phyloP scores from a whole-genome alignment of 1,140 invertebrate genomes.

The Nasonia vitripennis region DNA sequence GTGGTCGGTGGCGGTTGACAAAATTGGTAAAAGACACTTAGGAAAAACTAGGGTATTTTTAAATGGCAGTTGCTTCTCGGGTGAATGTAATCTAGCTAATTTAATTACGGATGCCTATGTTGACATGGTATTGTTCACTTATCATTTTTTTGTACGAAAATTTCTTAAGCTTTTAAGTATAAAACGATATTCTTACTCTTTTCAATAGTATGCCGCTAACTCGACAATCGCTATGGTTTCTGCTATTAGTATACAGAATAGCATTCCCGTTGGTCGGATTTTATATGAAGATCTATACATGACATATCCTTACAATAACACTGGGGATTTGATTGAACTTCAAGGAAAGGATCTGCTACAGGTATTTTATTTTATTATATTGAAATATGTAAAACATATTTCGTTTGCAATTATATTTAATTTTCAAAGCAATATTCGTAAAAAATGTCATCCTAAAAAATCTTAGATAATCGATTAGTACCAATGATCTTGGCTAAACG shows the following conservation, averaged over 20 bases:
- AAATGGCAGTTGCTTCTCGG: conserved; percentile 74
- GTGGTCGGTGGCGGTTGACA: conserved; percentile 79
- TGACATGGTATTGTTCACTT: conserved; percentile 63
- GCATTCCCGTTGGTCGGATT: conserved; percentile 76
- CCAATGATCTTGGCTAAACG: neutral
- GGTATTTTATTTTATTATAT: conserved; percentile 56
- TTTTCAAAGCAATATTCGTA: neutral
- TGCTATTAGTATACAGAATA: conserved; percentile 81
- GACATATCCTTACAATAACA: conserved; percentile 84
- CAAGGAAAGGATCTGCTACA: conserved; percentile 78
- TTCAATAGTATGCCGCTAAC: conserved; percentile 76
- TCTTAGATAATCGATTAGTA: neutral
- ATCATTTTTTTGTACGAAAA: too few relatives aligned
- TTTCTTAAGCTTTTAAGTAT: too few relatives aligned
- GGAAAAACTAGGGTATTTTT: conserved; percentile 78
- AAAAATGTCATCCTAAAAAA: too few relatives aligned
- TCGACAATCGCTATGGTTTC: conserved; percentile 83
- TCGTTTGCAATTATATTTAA: neutral
- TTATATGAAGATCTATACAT: conserved; percentile 81
- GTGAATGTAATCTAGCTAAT: conserved; percentile 86
- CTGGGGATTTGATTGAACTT: conserved; percentile 80
- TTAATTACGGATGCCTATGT: conserved; percentile 85
- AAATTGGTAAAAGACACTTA: conserved; percentile 75
- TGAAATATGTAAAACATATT: too few relatives aligned
- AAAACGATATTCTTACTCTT: neutral